Evolutionary conservation across 2,113 vertebrate species (phyloP), one percentile per base, ranked within the genome.

Genomic region (Sphaerodactylus townsendi): DNA sequence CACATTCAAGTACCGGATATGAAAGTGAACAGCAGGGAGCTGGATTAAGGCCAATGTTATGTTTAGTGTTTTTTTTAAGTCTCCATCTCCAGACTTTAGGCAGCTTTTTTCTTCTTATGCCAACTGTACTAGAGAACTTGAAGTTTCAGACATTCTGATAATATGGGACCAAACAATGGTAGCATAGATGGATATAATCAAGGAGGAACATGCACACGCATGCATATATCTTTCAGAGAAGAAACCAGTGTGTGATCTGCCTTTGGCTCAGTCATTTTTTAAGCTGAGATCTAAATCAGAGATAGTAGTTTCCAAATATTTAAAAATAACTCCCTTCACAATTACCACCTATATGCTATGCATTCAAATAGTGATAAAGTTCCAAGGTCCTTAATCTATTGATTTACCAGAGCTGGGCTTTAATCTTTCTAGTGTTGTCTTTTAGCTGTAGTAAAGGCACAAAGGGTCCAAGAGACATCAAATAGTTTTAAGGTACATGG

Each of bases 1-100:
- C 82, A n/a, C 30, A 82, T 68, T 50, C 71, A 89, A 28, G 84
- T 87, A 87, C n/a, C 37, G 35, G 88, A 90, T 87, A 88, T 82
- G 68, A 85, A 91, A 87, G 78, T 78, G 68, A 83, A 72, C 77
- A 92, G 30, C 76, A 89, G 76, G 80, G 33, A 85, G 78, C 53
- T 81, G 84, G 77, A 82, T 90, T 92, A 90, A 86, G 83, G 41
- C 59, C 79, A 92, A 1, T 9, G 33, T 15, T 48, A 70, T 66
- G 87, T 82, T 85, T 21, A 84, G 84, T 2, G 6, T 17, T 53
- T 53, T 53, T 50, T 59, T 77, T 80, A 17, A 10, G 83, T 85
- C 84, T 79, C 64, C 71, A 75, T 59, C 59, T 30, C 87, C 62
- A 46, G 68, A 37, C 10, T 0, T 87, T 33, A 79, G 88, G 41